A percentile compares a stretch with the other conserved stretches of the same genome.
These are phyloP conservation scores for Erebia ligea DNA, from an alignment of 2,888 invertebrate species.

Conservation along the genomic window DNA sequence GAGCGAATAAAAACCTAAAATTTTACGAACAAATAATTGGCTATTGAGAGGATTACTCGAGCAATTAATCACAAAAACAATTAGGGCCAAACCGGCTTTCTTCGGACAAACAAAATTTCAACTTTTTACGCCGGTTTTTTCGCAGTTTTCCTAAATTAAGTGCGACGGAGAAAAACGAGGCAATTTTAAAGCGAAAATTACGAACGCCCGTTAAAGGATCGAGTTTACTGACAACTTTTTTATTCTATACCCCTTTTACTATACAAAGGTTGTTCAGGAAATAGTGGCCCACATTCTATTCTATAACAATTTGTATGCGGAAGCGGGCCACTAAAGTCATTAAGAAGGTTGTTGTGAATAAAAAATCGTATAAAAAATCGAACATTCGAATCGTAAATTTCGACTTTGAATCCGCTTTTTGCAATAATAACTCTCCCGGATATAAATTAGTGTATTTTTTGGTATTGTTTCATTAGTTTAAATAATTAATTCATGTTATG, in stretches of 20 bases:
- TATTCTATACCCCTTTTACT: not conserved
- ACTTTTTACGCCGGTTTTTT: slow-evolving; percentile 14
- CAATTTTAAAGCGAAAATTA: slow-evolving; percentile 33
- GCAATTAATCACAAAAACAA: slow-evolving; percentile 39
- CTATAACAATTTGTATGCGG: not conserved
- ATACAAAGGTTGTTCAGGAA: slow-evolving; percentile 3
- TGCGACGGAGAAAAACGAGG: slow-evolving; percentile 32
- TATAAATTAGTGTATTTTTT: too few relatives aligned
- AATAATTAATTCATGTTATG: too few relatives aligned
- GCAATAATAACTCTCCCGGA: not conserved
- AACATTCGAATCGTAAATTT: too few relatives aligned
- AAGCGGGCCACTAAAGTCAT: not conserved
- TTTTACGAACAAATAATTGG: slow-evolving; percentile 22
- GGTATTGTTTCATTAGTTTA: too few relatives aligned
- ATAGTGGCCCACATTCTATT: not conserved
- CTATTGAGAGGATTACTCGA: slow-evolving; percentile 30
- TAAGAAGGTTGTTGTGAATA: not conserved
- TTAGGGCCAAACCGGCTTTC: slow-evolving; percentile 29
- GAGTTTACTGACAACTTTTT: slow-evolving; percentile 3
- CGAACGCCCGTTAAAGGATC: slow-evolving; percentile 28
- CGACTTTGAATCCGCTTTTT: not conserved
- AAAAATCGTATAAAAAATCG: not conserved
- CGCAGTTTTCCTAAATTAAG: slow-evolving; percentile 35
- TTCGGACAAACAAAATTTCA: slow-evolving; percentile 24
- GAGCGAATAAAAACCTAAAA: not conserved